These are phyloP conservation scores for Mesorhabditis belari DNA, from an alignment of 2,888 invertebrate genomes.

Conservation along the genomic window DNA sequence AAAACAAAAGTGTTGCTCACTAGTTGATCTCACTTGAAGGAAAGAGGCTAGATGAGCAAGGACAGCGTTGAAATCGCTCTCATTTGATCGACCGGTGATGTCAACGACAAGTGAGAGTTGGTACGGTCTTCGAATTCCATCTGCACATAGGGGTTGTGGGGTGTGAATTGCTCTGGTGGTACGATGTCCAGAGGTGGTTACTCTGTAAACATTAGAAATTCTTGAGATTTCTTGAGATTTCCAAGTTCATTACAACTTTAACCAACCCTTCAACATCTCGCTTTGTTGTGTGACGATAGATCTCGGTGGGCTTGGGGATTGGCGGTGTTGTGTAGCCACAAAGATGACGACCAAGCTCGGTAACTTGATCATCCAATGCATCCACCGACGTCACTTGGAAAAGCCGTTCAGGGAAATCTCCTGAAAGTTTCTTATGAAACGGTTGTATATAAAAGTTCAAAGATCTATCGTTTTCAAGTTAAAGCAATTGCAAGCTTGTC, in stretches of 20 bases:
- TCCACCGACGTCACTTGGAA: slow-evolving; percentile 18
- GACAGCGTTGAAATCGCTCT: slow-evolving; percentile 11
- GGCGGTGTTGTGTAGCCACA: slow-evolving; percentile 22
- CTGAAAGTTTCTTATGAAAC: no score
- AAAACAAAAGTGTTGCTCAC: slow-evolving; percentile 9
- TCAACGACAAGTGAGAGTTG: slow-evolving; percentile 42
- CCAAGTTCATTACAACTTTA: background rate
- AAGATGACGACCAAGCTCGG: slow-evolving; percentile 16
- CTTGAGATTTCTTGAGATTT: background rate
- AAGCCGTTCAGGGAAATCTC: slow-evolving; percentile 12
- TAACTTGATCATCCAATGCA: slow-evolving; percentile 22
- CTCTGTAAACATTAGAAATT: slow-evolving; percentile 2
- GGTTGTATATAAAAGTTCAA: no score
- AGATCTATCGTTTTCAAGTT: no score
- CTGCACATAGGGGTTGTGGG: slow-evolving; percentile 33
- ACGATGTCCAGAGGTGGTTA: slow-evolving; percentile 21
- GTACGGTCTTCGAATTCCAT: slow-evolving; percentile 40
- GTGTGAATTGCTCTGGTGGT: slow-evolving; percentile 35
- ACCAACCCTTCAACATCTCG: slow-evolving; percentile 11
- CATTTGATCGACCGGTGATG: slow-evolving; percentile 29
- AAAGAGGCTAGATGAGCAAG: slow-evolving; percentile 2
- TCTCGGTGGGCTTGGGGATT: slow-evolving; percentile 4
- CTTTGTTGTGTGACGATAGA: slow-evolving; percentile 17
- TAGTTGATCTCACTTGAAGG: background rate
- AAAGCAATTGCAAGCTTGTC: no score